Conservation (phyloP, 2,113 vertebrate species). For the Beaufortia kweichowensis region DNA sequence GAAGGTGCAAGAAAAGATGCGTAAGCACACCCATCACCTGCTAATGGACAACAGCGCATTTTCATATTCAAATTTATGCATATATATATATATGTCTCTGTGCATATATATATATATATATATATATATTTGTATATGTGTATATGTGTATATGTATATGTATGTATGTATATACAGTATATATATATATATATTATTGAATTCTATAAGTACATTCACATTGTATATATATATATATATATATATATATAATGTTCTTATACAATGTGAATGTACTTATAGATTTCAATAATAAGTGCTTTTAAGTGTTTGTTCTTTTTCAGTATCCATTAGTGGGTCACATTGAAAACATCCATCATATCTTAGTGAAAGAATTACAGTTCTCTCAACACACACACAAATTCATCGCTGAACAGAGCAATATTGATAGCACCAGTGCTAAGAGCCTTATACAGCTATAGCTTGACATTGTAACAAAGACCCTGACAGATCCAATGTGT, state of each 20-base stretch:
- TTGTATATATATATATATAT: no score
- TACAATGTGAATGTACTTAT: not conserved
- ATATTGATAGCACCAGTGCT: conserved; percentile 13
- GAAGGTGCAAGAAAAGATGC: conserved; percentile 32
- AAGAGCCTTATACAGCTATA: conserved; percentile 39
- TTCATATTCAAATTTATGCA: conserved; percentile 8
- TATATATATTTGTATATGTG: no score
- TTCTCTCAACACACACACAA: not conserved
- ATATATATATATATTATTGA: no score
- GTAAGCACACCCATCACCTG: conserved; percentile 26
- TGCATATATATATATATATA: no score
- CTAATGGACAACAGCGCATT: conserved; percentile 8
- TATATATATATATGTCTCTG: no score
- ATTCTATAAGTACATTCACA: no score
- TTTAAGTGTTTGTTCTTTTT: not conserved
- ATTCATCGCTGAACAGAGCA: conserved; percentile 3
- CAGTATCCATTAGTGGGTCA: conserved; percentile 7
- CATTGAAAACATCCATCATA: not conserved
- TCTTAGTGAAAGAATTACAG: conserved; percentile 6
- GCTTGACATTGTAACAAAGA: conserved; percentile 41
- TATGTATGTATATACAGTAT: no score
- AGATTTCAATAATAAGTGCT: not conserved
- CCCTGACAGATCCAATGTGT: conserved; percentile 40
- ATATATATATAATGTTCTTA: not conserved
- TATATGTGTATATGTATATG: no score